Evolutionary conservation across 2,888 invertebrate genomes (phyloP).

Genomic region (Fabriciana adippe): DNA sequence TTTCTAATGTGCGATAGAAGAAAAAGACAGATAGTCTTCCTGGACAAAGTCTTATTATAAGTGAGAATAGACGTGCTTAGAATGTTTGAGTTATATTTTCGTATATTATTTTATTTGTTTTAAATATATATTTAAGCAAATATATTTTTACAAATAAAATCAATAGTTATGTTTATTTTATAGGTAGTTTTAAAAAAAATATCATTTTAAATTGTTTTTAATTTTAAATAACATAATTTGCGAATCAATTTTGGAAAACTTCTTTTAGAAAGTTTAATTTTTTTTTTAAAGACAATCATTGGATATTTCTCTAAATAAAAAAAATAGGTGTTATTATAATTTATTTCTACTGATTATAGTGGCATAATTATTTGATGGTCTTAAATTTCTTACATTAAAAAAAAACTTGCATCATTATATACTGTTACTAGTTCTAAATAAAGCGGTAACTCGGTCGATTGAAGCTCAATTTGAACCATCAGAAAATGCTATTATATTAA

Average conservation of each 20-base stretch:
- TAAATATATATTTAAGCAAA: no score
- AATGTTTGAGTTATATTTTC: not conserved
- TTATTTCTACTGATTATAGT: not conserved
- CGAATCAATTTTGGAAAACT: no score
- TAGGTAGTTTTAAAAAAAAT: no score
- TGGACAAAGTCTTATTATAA: conserved; percentile 20
- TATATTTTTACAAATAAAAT: no score
- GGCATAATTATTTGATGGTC: not conserved
- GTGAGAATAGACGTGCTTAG: not conserved
- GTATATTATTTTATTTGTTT: no score
- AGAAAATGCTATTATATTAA: conserved; percentile 23
- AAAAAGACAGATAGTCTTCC: conserved; percentile 25
- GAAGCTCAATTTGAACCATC: conserved; percentile 12
- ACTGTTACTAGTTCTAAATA: conserved; percentile 7
- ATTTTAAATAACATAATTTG: no score
- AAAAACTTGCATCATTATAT: conserved; percentile 9
- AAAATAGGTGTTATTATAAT: not conserved
- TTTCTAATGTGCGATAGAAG: conserved; percentile 8
- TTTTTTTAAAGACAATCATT: no score
- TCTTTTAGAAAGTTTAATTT: no score
- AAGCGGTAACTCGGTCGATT: conserved; percentile 4
- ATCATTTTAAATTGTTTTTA: no score
- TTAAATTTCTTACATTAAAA: conserved; percentile 2
- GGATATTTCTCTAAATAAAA: no score
- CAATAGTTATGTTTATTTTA: no score